Evolutionary conservation across 2,888 invertebrate genomes (phyloP).

Genomic region (Conus canariensis): DNA sequence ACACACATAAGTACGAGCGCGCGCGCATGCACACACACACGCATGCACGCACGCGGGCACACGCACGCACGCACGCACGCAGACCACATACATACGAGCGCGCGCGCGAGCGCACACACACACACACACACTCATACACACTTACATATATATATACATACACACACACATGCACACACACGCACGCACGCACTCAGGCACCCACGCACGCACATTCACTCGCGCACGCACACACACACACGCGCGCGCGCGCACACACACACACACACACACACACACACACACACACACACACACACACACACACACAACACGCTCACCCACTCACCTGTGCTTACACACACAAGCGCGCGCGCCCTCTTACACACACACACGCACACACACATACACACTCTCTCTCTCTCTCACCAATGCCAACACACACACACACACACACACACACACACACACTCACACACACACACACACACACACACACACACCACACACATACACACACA

Average conservation of each 20-base stretch:
- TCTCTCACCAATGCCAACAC: no score
- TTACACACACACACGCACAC: no score
- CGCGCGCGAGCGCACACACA: not conserved
- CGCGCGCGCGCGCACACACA: not conserved
- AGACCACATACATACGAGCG: not conserved
- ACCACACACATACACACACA: not conserved
- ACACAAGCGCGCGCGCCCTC: no score
- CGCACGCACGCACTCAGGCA: not conserved
- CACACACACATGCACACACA: not conserved
- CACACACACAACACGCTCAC: no score
- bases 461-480: no score
- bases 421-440: no score
- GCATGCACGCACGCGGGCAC: not conserved
- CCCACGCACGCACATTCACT: not conserved
- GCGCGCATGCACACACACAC: no score
- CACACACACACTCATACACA: not conserved
- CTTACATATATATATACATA: not conserved
- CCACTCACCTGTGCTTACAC: no score
- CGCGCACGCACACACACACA: not conserved
- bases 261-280: not conserved
- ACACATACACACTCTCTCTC: no score
- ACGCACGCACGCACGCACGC: not conserved
- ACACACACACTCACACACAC: no score
- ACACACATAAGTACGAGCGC: not conserved
- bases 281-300: not conserved